Conservation (phyloP, 2,797 vertebrate genomes). For the Gila robusta region DNA sequence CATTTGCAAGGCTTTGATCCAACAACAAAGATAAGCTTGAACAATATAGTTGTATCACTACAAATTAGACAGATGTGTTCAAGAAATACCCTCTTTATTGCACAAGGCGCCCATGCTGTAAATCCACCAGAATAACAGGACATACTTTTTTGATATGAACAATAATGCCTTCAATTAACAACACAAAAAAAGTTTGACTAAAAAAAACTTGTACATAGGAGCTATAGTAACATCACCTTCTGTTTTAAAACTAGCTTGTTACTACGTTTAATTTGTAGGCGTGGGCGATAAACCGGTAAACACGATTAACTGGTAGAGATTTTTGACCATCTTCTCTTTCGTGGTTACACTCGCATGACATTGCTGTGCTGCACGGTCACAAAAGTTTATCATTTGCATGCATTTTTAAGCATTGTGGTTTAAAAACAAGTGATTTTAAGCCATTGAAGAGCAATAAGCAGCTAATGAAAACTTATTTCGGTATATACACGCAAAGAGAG, state of each 20-base stretch:
- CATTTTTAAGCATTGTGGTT: no score
- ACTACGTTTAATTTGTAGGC: not conserved
- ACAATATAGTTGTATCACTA: not conserved
- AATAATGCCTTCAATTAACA: slow-evolving; percentile 6
- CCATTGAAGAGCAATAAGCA: no score
- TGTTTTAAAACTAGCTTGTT: not conserved
- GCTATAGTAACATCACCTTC: not conserved
- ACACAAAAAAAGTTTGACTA: not conserved
- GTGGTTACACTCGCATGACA: no score
- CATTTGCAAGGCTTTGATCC: slow-evolving; percentile 4
- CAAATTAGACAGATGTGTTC: not conserved
- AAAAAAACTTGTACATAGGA: not conserved
- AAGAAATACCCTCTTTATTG: not conserved
- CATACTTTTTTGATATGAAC: not conserved
- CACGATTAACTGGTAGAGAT: no score
- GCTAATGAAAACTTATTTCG: no score
- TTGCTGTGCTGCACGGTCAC: no score
- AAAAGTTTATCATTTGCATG: no score
- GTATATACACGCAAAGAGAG: no score
- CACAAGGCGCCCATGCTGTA: not conserved
- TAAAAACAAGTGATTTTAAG: no score
- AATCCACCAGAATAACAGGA: not conserved
- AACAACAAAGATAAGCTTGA: not conserved
- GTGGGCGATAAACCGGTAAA: no score
- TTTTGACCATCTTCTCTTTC: no score